Evolutionary conservation across 1,140 invertebrate species (phyloP), one percentile per base, ranked within the genome.

Genomic region (Heliconius nattereri): DNA sequence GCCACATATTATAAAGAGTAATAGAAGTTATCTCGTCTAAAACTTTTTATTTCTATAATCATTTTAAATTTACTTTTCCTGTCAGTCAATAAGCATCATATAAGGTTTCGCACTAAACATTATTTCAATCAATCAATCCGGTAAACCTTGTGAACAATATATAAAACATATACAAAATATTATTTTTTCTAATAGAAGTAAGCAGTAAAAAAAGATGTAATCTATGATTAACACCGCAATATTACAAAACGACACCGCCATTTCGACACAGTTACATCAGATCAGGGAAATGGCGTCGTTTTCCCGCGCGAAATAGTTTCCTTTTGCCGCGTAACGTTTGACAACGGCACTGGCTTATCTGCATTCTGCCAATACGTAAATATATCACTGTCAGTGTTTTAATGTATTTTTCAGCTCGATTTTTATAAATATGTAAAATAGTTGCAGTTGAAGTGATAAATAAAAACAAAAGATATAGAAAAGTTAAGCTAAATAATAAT

Each of bases 201-300:
- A 26, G 23, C 7, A 20, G 49, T 26, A 13, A 26, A 16, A 16
- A 26, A 66, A n/a, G 20, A 66, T 71, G 35, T 71, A 71, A 35
- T 71, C n/a, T 35, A 37, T 71, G 71, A 71, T 71, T 71, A 71
- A 66, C 60, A 16, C 9, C 60, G 37, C 71, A 71, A 71, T n/a
- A 37, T 71, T 40, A 70, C 57, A 23, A 52, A 76, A 76, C 37
- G 57, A 57, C 32, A 54, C 54, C 60, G 66, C 66, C 76, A 77
- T 71, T 77, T 71, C 66, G 66, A 72, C 40, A 71, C 78, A 75
- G 83, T 85, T 84, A 79, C 60, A 73, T 73, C 70, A 73, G 66
- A 73, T 73, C 70, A 73, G 35, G 83, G 79, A 85, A 83, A 85
- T 85, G 83, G 78, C 75, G 77, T 78, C 79, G 54, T 85, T 85